Conservation (phyloP, 2,888 invertebrate species). For the Sturmia bella region DNA sequence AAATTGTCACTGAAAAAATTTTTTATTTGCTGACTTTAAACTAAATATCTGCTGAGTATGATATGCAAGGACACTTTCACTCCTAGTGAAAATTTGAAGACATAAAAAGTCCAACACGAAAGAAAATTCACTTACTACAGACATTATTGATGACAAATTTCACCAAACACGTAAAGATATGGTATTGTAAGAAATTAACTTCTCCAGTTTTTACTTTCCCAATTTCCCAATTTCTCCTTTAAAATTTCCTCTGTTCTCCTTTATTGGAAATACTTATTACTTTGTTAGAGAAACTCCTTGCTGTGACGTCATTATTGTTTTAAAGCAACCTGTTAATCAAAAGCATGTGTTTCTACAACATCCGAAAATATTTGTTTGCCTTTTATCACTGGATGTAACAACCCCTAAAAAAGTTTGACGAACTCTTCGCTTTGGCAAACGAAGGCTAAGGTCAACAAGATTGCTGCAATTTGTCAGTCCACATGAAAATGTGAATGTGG, state of each 20-base stretch:
- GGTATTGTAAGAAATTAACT: too few relatives aligned
- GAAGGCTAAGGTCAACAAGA: slow-evolving; percentile 68
- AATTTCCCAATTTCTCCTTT: slow-evolving; percentile 10
- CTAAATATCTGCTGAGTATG: too few relatives aligned
- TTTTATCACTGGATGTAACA: slow-evolving; percentile 1
- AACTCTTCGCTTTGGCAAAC: slow-evolving; percentile 49
- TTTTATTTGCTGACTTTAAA: too few relatives aligned
- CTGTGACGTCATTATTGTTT: slow-evolving; percentile 57
- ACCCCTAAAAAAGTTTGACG: slow-evolving; percentile 53
- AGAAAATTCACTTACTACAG: too few relatives aligned
- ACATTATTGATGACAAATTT: too few relatives aligned
- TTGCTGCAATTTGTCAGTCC: slow-evolving; percentile 1
- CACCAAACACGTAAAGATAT: too few relatives aligned
- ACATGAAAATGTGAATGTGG: background rate
- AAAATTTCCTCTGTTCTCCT: slow-evolving; percentile 8
- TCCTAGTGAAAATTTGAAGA: too few relatives aligned
- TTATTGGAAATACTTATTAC: slow-evolving; percentile 31
- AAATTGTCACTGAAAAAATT: too few relatives aligned
- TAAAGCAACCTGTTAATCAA: slow-evolving; percentile 68
- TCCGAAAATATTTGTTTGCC: slow-evolving; percentile 55
- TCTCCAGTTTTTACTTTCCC: too few relatives aligned
- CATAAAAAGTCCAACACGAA: too few relatives aligned
- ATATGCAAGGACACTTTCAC: too few relatives aligned
- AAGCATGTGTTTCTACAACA: slow-evolving; percentile 38
- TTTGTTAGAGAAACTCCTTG: background rate